phyloP scores from a whole-genome alignment of 2,797 vertebrate genomes.

The Ceryle rudis region DNA sequence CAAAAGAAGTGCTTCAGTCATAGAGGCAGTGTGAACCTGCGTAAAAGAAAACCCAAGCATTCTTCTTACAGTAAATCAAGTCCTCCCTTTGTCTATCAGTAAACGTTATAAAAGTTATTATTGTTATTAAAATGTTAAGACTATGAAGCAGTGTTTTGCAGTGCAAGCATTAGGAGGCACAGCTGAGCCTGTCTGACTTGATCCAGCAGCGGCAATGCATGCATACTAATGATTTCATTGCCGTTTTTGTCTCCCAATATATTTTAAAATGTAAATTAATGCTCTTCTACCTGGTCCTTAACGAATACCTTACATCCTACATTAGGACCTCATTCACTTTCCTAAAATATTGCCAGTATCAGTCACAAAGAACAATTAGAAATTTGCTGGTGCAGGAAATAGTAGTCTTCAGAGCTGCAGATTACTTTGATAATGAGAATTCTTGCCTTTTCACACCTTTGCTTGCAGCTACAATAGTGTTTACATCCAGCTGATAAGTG shows the following conservation, averaged over 20 bases:
- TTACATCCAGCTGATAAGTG: conserved; percentile 33
- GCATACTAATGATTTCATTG: conserved; percentile 13
- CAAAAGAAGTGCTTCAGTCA: neutral
- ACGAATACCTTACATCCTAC: conserved; percentile 64
- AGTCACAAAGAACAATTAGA: conserved; percentile 47
- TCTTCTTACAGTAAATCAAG: neutral
- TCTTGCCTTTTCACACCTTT: conserved; percentile 47
- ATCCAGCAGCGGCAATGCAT: neutral
- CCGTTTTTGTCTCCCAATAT: conserved; percentile 19
- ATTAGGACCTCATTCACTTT: conserved; percentile 49
- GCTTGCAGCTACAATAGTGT: conserved; percentile 19
- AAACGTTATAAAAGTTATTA: conserved; percentile 11
- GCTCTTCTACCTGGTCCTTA: conserved; percentile 60
- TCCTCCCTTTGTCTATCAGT: conserved; percentile 16
- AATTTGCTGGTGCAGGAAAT: conserved; percentile 41
- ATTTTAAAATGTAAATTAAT: conserved; percentile 54
- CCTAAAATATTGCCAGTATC: conserved; percentile 17
- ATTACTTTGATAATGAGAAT: conserved; percentile 37
- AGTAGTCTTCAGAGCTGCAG: conserved; percentile 15
- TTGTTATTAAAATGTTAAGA: conserved; percentile 16
- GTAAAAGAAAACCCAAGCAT: neutral
- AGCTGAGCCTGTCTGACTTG: conserved; percentile 15
- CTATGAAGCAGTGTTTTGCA: conserved; percentile 33
- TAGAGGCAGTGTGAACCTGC: neutral
- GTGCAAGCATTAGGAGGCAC: conserved; percentile 36